Base-by-base conservation (phyloP, 1,140 invertebrate genomes). In the Dysdera silvatica region DNA sequence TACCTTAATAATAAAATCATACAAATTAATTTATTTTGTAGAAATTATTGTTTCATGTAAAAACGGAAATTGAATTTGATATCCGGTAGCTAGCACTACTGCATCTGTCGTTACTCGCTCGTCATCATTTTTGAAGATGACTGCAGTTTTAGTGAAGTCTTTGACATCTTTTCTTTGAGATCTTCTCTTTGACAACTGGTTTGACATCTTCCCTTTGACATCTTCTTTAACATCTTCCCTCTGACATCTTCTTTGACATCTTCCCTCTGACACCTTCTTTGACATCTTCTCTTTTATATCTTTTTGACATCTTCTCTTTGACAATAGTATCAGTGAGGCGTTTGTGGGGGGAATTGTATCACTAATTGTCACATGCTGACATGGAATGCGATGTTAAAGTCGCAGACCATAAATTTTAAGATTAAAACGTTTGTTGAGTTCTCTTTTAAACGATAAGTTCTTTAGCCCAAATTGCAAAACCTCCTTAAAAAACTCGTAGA, bases 281-380 rank as follows among this genome's bases (percentile, higher is more conserved):
- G n/a, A n/a, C n/a, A n/a, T n/a, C n/a, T n/a, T n/a, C n/a, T n/a
- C n/a, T n/a, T n/a, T n/a, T n/a, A n/a, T n/a, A n/a, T n/a, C n/a
- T n/a, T n/a, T n/a, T n/a, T n/a, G n/a, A n/a, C n/a, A n/a, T n/a
- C n/a, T n/a, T n/a, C n/a, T n/a, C n/a, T n/a, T n/a, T n/a, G 8
- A 71, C 73, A 23, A 81, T 71, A 6, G 71, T 49, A 10, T 54
- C 65, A 20, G 33, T 75, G 58, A 77, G 72, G 14, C 82, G 71
- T 18, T 78, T 72, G 56, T 78, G n/a, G n/a, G 75, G 1, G 79
- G 77, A 2, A 82, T 65, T 18, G 78, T 77, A 63, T 82, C 80
- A 65, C 80, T 81, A 10, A 82, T 78, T 20, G 78, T 80, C 4
- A 78, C 77, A 67, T 81, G 79, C 29, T 80, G 78, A 20, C 71